Base-by-base conservation (phyloP, 2,888 invertebrate genomes). In the Lysandra bellargus region DNA sequence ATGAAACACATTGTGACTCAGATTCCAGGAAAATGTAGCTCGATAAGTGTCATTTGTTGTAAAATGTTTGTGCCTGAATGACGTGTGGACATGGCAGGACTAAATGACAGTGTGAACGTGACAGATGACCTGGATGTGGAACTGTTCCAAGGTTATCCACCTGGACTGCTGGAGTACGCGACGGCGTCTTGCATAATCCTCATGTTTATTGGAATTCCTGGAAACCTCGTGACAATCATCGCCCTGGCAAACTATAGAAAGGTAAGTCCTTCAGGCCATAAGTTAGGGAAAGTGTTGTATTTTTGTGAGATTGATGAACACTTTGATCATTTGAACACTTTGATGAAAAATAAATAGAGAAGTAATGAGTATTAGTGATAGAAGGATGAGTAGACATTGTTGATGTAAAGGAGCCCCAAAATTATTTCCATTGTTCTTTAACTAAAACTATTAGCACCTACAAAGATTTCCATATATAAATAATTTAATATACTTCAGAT, bases 191-290 rank as follows among this genome's bases (percentile, higher is more conserved):
- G 97, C 88, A 90, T 96, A 44, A 88, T 97, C 69, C 97, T 97
- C 90, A 96, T 97, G 94, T 89, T 97, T 83, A 92, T 97, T 81
- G 97, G 97, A 17, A 96, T 97, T 78, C 97, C 97, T 2, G 97
- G 98, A 17, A 98, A 98, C 89, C 91, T 97, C 80, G 95, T 97
- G 86, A 97, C 98, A 73, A 97, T 97, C 83, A 91, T 96, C 61
- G 97, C 98, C 0, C 92, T 98, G 57, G 95, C 96, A 72, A 95
- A 96, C 76, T 97, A 97, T 85, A 96, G 96, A 91, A 97, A 97
- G 96, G 97, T 97, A 86, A 92, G 94, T 86, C 6, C 69, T 4
- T 53, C 57, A 2, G 12, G 12, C 4, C 12, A 64, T 49, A 4
- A 64, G 4, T 30, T 30, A 64, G 30, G 64, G 4, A 64, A 64